A percentile compares a stretch with the other conserved stretches of the same genome.
Conservation (phyloP, 1,140 invertebrate genomes). For the Muscidifurax raptorellus region DNA sequence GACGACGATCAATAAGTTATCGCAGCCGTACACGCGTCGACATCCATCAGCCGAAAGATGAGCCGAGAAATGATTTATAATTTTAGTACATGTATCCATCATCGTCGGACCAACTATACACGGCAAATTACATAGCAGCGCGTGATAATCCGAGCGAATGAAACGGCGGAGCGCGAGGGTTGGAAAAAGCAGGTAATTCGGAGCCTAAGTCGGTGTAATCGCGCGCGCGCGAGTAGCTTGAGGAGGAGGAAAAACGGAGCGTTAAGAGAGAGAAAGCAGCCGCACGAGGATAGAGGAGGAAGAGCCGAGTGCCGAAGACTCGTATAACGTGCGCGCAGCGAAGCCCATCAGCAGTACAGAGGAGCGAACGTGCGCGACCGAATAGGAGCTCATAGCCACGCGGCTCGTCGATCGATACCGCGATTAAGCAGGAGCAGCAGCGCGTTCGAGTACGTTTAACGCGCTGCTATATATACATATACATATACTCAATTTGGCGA, state of each 20-base stretch:
- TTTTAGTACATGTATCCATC: not conserved
- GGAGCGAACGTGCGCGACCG: not conserved
- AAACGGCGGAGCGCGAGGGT: not conserved
- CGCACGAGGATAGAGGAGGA: not conserved
- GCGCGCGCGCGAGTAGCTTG: not conserved
- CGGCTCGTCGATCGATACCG: conserved; percentile 15
- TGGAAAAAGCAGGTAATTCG: not conserved
- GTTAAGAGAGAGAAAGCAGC: not conserved
- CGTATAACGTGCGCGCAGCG: not conserved
- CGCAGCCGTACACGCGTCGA: not conserved
- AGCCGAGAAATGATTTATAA: not conserved
- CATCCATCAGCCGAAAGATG: not conserved
- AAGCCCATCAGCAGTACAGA: conserved; percentile 1
- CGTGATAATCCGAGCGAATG: not conserved
- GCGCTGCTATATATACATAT: no score
- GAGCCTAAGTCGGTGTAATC: conserved; percentile 4
- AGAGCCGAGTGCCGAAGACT: not conserved
- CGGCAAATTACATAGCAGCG: no score
- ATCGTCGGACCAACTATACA: not conserved
- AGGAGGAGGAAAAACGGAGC: not conserved
- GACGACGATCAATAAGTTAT: conserved; percentile 9
- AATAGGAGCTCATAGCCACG: not conserved
- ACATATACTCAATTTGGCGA: conserved; percentile 30
- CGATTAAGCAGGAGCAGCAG: conserved; percentile 14
- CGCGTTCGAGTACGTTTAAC: conserved; percentile 34